phyloP scores from a whole-genome alignment of 2,888 invertebrate genomes.

The Polydrusus cervinus region DNA sequence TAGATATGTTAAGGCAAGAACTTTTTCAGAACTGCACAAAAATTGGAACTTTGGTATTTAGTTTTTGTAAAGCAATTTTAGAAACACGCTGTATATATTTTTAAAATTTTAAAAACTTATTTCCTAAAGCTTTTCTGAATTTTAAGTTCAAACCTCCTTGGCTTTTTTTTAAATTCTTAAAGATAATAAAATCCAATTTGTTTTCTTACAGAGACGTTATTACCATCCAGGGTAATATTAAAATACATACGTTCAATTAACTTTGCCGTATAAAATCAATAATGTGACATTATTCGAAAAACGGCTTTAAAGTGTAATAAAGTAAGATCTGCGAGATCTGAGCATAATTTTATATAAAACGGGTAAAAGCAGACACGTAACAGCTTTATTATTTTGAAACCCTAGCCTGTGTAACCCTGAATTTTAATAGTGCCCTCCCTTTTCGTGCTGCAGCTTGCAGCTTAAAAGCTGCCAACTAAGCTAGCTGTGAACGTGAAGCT shows the following conservation, averaged over 20 bases:
- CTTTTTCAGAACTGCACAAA: no score
- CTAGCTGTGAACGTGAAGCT: constrained; percentile 24
- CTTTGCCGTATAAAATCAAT: constrained; percentile 3
- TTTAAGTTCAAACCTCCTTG: no score
- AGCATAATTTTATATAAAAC: constrained; percentile 30
- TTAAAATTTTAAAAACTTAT: no score
- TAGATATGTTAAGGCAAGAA: no score
- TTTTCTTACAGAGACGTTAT: no score
- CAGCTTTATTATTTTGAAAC: constrained; percentile 38
- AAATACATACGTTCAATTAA: background rate
- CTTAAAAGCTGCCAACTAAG: constrained; percentile 33
- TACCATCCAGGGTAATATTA: background rate
- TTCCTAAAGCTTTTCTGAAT: no score
- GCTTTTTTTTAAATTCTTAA: no score
- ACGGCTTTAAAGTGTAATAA: constrained; percentile 16
- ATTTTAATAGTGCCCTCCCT: constrained; percentile 40
- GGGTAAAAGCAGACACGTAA: constrained; percentile 29
- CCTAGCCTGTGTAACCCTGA: constrained; percentile 35
- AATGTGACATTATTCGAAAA: constrained; percentile 13
- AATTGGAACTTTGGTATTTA: no score
- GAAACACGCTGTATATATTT: no score
- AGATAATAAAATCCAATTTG: no score
- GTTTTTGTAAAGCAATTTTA: no score
- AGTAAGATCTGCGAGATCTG: constrained; percentile 20
- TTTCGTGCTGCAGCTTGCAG: constrained; percentile 34